A percentile compares a stretch with the other conserved stretches of the same genome.
phyloP scores from a whole-genome alignment of 2,113 vertebrate species.

The Ammodytes dubius region DNA sequence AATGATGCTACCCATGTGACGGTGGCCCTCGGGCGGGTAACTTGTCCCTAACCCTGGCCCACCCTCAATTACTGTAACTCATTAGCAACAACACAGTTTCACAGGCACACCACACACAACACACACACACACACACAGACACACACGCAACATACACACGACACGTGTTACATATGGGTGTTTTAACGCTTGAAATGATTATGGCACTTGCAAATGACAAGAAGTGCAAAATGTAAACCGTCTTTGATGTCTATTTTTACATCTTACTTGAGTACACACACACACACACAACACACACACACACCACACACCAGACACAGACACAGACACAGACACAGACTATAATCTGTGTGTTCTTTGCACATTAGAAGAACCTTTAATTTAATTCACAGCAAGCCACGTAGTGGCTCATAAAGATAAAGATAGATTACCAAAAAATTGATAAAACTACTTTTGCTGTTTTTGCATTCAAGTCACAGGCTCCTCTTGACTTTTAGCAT shows the following conservation, averaged over 20 bases:
- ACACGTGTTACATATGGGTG: too few species aligned
- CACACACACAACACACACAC: not conserved
- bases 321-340: not conserved
- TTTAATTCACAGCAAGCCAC: not conserved
- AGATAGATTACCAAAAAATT: not conserved
- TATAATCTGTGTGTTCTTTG: slow-evolving; percentile 19
- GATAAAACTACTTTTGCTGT: not conserved
- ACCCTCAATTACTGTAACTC: slow-evolving; percentile 22
- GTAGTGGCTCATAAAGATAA: not conserved
- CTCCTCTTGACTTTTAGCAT: not conserved
- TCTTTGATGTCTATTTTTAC: too few species aligned
- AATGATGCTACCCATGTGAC: slow-evolving; percentile 30
- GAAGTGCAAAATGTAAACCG: too few species aligned
- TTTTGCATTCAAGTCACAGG: slow-evolving; percentile 2
- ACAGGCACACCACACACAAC: not conserved
- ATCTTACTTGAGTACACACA: not conserved
- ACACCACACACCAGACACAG: not conserved
- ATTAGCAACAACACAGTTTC: slow-evolving; percentile 3
- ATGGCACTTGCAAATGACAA: too few species aligned
- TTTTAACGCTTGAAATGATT: too few species aligned
- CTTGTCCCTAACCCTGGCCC: not conserved
- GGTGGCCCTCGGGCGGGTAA: not conserved
- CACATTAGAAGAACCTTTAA: slow-evolving; percentile 12
- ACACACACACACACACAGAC: not conserved
- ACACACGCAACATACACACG: not conserved